phyloP scores from a whole-genome alignment of 53 echinoderm and acorn worm genomes.

The Antedon mediterranea region DNA sequence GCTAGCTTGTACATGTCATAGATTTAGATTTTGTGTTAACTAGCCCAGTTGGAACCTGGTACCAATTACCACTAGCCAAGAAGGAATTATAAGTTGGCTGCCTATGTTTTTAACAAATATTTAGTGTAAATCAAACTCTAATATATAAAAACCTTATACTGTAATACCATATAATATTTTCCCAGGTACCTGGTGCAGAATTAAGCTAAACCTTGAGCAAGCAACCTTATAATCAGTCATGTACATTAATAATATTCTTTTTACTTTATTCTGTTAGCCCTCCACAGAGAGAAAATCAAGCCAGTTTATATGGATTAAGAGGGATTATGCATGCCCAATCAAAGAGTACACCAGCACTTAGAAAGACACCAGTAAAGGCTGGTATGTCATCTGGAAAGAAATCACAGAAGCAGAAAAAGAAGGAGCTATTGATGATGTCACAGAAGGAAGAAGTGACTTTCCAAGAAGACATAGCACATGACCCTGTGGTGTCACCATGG shows the following conservation, averaged over 20 bases:
- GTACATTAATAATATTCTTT: too few relatives aligned
- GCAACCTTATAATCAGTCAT: too few relatives aligned
- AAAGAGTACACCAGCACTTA: not conserved
- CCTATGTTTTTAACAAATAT: too few relatives aligned
- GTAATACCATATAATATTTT: too few relatives aligned
- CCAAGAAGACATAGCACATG: not conserved
- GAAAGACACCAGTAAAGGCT: slow-evolving; percentile 2
- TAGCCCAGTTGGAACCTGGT: too few relatives aligned
- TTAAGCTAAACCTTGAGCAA: too few relatives aligned
- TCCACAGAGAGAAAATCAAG: not conserved
- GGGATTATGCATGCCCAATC: slow-evolving; percentile 58
- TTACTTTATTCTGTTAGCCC: not conserved
- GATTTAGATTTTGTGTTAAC: too few relatives aligned
- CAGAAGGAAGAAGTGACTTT: not conserved
- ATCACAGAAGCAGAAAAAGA: slow-evolving; percentile 68
- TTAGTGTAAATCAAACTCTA: too few relatives aligned
- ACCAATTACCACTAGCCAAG: too few relatives aligned
- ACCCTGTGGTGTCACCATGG: slow-evolving; percentile 2
- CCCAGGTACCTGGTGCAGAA: not conserved
- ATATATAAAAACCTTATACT: too few relatives aligned
- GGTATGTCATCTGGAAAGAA: slow-evolving; percentile 32
- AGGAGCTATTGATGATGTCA: slow-evolving; percentile 5
- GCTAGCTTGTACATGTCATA: too few relatives aligned
- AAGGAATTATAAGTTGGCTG: too few relatives aligned
- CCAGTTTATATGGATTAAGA: slow-evolving; percentile 26